Evolutionary conservation across 2,888 invertebrate species (phyloP).

Genomic region (Cordilura impudica): DNA sequence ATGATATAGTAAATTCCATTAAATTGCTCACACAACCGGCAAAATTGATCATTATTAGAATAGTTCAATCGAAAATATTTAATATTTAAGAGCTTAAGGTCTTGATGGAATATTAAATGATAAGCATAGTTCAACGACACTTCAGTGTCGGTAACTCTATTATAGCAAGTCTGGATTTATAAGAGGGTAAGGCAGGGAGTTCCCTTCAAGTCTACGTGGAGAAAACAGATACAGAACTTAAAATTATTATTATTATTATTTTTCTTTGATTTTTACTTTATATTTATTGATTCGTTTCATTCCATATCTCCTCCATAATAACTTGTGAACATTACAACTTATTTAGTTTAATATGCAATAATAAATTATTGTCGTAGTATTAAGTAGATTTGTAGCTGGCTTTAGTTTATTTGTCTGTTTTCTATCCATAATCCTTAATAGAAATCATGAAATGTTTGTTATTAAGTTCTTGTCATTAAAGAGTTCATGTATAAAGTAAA

Average conservation of each 20-base stretch:
- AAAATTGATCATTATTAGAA: too few relatives aligned
- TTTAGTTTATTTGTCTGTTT: conserved; percentile 18
- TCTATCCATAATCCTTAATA: conserved; percentile 4
- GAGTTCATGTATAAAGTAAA: conserved; percentile 11
- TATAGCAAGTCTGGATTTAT: too few relatives aligned
- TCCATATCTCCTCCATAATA: background rate
- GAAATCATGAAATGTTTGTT: conserved; percentile 4
- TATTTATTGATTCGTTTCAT: conserved; percentile 9
- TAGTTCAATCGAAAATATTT: too few relatives aligned
- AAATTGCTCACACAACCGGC: too few relatives aligned
- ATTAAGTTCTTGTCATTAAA: conserved; percentile 22
- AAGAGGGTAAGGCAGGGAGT: too few relatives aligned
- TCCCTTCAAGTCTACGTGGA: too few relatives aligned
- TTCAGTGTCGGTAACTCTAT: too few relatives aligned
- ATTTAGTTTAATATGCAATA: conserved; percentile 8
- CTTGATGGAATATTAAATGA: too few relatives aligned
- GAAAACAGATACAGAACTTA: background rate
- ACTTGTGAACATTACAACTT: background rate
- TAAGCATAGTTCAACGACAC: too few relatives aligned
- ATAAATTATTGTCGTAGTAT: conserved; percentile 24
- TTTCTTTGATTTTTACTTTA: background rate
- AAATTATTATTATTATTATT: background rate
- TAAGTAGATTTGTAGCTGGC: background rate
- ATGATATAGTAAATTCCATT: too few relatives aligned
- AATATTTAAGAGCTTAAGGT: too few relatives aligned